phyloP scores from a whole-genome alignment of 1,140 invertebrate genomes.

The Papilio machaon region DNA sequence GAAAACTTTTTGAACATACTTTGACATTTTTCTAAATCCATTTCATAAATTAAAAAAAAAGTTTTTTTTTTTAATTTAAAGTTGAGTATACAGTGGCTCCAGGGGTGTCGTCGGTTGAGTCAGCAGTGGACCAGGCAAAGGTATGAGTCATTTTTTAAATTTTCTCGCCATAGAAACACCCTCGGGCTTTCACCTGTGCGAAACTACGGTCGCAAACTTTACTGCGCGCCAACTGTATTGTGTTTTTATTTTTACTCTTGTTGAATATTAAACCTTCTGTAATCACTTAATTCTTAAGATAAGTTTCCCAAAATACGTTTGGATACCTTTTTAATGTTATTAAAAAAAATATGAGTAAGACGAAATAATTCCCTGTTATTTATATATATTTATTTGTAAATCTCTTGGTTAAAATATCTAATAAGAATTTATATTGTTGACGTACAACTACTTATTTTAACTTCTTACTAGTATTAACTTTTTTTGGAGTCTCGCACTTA shows the following conservation, averaged over 20 bases:
- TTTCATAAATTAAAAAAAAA: background rate
- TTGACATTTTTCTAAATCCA: background rate
- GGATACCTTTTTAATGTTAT: background rate
- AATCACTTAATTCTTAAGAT: background rate
- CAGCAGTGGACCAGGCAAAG: conserved; percentile 69
- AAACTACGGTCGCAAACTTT: conserved; percentile 41
- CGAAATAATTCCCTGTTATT: too few relatives aligned
- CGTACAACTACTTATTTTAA: too few relatives aligned
- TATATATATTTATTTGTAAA: too few relatives aligned
- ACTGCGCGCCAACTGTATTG: background rate
- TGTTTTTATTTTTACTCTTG: background rate
- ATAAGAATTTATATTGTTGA: too few relatives aligned
- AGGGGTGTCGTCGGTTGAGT: conserved; percentile 71
- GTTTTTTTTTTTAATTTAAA: background rate
- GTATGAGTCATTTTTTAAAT: conserved; percentile 67
- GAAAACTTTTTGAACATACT: conserved; percentile 46
- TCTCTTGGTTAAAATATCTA: too few relatives aligned
- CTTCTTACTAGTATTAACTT: too few relatives aligned
- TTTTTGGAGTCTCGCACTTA: too few relatives aligned
- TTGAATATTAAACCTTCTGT: background rate
- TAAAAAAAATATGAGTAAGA: too few relatives aligned
- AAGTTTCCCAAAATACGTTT: background rate
- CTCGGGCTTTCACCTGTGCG: conserved; percentile 58
- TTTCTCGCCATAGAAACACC: conserved; percentile 78
- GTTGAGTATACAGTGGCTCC: conserved; percentile 43